Conservation (phyloP, 2,113 vertebrate genomes). For the Tenrec ecaudatus region DNA sequence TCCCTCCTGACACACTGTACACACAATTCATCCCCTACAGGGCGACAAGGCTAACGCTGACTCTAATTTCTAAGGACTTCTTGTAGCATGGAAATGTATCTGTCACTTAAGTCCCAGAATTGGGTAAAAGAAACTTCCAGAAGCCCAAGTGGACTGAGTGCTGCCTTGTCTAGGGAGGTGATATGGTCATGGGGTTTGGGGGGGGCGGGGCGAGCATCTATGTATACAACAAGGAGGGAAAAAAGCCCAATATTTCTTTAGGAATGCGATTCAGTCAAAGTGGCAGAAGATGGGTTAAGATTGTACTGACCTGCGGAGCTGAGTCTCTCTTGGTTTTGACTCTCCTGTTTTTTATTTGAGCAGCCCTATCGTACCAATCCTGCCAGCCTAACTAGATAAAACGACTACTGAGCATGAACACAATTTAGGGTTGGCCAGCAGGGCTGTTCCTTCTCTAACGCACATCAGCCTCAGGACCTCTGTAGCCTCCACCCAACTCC, state of each 20-base stretch:
- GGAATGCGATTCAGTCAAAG: not conserved
- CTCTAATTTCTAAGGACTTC: not conserved
- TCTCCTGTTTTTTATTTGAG: not conserved
- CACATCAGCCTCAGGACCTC: not conserved
- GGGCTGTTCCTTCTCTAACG: not conserved
- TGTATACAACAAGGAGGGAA: not conserved
- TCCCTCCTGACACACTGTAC: no score
- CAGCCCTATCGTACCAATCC: not conserved
- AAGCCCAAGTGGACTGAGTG: no score
- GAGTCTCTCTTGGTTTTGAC: not conserved
- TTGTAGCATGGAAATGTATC: not conserved
- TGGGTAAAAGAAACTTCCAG: no score
- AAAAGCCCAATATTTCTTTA: not conserved
- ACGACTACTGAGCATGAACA: not conserved
- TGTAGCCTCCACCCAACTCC: not conserved
- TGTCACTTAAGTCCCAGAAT: not conserved
- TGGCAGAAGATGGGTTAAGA: not conserved
- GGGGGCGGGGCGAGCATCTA: not conserved
- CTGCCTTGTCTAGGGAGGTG: not conserved
- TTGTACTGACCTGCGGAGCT: not conserved
- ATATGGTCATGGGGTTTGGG: not conserved
- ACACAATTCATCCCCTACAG: not conserved
- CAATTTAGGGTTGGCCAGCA: not conserved
- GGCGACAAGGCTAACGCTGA: not conserved
- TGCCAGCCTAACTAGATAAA: not conserved